Evolutionary conservation across 2,888 invertebrate species (phyloP), one percentile per base, ranked within the genome.

Genomic region (Andrena minutula): DNA sequence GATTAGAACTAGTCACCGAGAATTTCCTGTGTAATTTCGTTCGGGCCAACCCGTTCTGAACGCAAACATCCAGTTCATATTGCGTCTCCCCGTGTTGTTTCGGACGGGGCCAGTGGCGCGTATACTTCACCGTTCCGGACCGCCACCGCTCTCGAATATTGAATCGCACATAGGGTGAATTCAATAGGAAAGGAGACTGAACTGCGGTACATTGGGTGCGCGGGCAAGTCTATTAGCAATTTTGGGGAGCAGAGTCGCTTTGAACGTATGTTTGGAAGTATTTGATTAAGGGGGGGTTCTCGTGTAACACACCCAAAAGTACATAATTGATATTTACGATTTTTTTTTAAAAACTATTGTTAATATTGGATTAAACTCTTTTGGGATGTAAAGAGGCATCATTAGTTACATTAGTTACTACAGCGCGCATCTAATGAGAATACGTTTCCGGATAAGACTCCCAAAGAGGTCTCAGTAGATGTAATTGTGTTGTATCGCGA

Each of bases 21-120:
- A 84, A 79, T 86, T 79, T 87, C 73, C 20, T 26, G 77, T 68
- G 66, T 69, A 84, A 84, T 86, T 84, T 82, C 64, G 66, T 41
- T 26, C 49, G 35, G 16, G n/a, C 16, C 66, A 51, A 8, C 8
- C 41, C 32, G 41, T 20, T 70, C 70, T n/a, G 61, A 58, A 23
- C 41, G 61, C 60, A 53, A 58, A 61, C 47, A 30, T 56, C 58
- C 28, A 68, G 49, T 75, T 72, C 72, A 63, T 56, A 68, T 80
- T 35, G 47, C 61, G 20, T 6, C 53, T 7, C 4, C 12, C 1
- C 20, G 32, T 8, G 51, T 35, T 60, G 69, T 56, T 73, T 51
- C 76, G 73, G 23, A 51, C 30, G 23, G 58, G 79, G 64, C 49
- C 64, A 53, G 41, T 53, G 23, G 12, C 6, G 16, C 35, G 58